phyloP scores from a whole-genome alignment of 2,888 invertebrate genomes.

The Caenorhabditis auriculariae region DNA sequence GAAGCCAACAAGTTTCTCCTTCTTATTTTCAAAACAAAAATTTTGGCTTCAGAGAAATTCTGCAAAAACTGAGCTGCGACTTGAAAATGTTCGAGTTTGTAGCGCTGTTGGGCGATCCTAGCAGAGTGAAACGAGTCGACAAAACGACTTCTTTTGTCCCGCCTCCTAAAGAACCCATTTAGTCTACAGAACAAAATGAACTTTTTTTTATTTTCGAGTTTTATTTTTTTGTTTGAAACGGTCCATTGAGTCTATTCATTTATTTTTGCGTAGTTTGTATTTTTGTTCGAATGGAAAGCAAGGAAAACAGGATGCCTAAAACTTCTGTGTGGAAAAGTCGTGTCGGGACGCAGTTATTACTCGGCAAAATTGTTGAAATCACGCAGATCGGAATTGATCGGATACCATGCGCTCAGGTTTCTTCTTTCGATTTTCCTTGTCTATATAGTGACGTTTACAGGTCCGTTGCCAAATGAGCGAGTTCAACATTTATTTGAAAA shows the following conservation, averaged over 20 bases:
- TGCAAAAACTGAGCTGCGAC: constrained; percentile 26
- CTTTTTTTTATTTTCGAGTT: too few relatives aligned
- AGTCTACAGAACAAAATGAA: too few relatives aligned
- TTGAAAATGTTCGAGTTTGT: constrained; percentile 46
- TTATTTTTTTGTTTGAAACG: background rate
- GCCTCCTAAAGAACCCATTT: background rate
- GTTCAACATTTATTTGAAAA: constrained; percentile 57
- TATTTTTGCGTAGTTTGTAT: background rate
- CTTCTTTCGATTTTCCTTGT: background rate
- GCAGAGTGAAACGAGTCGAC: constrained; percentile 34
- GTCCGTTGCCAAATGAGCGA: constrained; percentile 56
- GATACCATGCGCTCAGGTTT: constrained; percentile 51
- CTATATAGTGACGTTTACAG: constrained; percentile 29
- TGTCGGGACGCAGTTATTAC: constrained; percentile 46
- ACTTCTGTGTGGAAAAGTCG: constrained; percentile 40
- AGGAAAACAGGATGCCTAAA: constrained; percentile 44
- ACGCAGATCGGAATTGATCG: constrained; percentile 53
- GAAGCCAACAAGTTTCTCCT: constrained; percentile 27
- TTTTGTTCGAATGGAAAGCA: background rate
- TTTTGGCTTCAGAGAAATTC: constrained; percentile 17
- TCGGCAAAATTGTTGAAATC: constrained; percentile 53
- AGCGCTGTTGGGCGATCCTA: constrained; percentile 33
- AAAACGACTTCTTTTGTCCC: constrained; percentile 7
- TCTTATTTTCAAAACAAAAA: too few relatives aligned
- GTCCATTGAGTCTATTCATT: background rate